A percentile compares a stretch with the other conserved stretches of the same genome.
Evolutionary conservation across 2,888 invertebrate species (phyloP).

Genomic region (Psococerastis gibbosa): DNA sequence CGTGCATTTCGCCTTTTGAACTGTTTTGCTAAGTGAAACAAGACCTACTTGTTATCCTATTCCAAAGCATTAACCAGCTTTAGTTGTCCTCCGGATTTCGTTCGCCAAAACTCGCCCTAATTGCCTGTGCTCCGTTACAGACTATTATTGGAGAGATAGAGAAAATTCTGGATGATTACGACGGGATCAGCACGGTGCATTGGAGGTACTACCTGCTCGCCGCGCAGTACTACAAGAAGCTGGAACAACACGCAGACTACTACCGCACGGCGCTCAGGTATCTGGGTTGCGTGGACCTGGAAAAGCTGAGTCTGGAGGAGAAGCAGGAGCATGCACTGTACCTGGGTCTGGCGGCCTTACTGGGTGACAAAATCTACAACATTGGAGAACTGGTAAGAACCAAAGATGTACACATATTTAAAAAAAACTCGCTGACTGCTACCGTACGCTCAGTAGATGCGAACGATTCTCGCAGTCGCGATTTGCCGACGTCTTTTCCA

Average conservation of each 20-base stretch:
- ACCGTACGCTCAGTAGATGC: too few relatives aligned
- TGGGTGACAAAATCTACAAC: constrained; percentile 92
- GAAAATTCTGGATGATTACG: constrained; percentile 65
- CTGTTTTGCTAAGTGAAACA: too few relatives aligned
- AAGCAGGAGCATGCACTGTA: constrained; percentile 71
- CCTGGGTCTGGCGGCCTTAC: constrained; percentile 79
- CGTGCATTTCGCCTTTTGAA: too few relatives aligned
- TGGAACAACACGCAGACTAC: constrained; percentile 84
- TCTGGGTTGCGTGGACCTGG: constrained; percentile 53
- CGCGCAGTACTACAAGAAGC: constrained; percentile 70
- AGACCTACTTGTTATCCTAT: too few relatives aligned
- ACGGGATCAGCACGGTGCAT: constrained; percentile 85
- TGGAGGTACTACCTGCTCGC: constrained; percentile 86
- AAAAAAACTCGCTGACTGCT: too few relatives aligned
- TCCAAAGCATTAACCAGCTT: too few relatives aligned
- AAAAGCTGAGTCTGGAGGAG: constrained; percentile 40
- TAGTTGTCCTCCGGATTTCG: too few relatives aligned
- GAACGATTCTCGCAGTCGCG: too few relatives aligned
- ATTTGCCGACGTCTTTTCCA: too few relatives aligned
- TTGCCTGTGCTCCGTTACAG: constrained; percentile 21
- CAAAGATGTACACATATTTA: too few relatives aligned
- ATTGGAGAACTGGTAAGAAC: constrained; percentile 81
- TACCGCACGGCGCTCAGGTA: constrained; percentile 83
- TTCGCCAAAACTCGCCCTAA: too few relatives aligned
- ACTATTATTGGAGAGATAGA: constrained; percentile 76